Conservation (phyloP, 1,140 invertebrate genomes). For the Pemphigus obesinymphae region DNA sequence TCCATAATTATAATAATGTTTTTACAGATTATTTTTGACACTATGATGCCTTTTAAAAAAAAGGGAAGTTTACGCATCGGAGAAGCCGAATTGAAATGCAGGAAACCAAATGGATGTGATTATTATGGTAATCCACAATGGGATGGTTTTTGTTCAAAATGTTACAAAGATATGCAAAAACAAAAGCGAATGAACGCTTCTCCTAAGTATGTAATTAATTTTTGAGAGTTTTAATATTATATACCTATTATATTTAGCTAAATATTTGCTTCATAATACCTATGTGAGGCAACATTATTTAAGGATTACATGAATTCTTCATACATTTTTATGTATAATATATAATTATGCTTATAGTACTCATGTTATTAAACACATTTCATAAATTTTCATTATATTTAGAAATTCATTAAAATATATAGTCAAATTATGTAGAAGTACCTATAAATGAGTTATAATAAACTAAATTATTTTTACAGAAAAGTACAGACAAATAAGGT, state of each 20-base stretch:
- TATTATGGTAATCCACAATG: slow-evolving; percentile 96
- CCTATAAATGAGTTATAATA: too few species aligned
- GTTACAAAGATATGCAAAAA: slow-evolving; percentile 66
- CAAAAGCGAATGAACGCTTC: slow-evolving; percentile 57
- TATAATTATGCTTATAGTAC: too few species aligned
- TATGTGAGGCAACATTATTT: too few species aligned
- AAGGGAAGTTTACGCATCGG: slow-evolving; percentile 71
- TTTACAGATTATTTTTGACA: neutral
- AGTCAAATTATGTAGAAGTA: too few species aligned
- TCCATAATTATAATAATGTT: neutral
- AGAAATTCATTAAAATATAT: too few species aligned
- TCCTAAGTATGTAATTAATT: slow-evolving; percentile 37
- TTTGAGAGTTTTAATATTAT: neutral
- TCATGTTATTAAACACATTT: too few species aligned
- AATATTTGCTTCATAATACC: too few species aligned
- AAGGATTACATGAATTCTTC: too few species aligned
- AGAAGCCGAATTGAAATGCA: slow-evolving; percentile 81
- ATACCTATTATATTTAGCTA: neutral
- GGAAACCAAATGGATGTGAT: slow-evolving; percentile 80
- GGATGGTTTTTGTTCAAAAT: slow-evolving; percentile 95
- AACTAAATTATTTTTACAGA: neutral
- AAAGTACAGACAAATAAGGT: neutral
- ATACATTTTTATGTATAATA: too few species aligned
- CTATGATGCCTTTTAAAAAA: slow-evolving; percentile 65
- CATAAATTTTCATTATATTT: too few species aligned